Conservation (phyloP, 2,888 invertebrate genomes). For the Meteorus colon region DNA sequence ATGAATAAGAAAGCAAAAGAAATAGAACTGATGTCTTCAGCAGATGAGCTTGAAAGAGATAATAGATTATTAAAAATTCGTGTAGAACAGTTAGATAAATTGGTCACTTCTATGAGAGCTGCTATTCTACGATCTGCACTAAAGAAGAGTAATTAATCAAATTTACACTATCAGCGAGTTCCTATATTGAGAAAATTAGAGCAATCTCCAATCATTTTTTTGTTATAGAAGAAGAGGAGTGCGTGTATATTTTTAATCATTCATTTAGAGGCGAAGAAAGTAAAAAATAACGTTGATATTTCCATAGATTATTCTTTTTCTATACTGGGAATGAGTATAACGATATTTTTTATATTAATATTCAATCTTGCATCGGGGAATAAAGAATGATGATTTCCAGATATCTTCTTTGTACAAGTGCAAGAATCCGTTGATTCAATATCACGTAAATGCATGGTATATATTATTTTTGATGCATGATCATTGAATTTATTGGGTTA, state of each 20-base stretch:
- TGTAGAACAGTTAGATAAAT: conserved; percentile 81
- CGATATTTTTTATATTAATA: neutral
- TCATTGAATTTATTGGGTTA: neutral
- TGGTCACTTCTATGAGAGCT: conserved; percentile 80
- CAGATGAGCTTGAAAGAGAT: conserved; percentile 77
- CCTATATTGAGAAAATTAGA: too few relatives aligned
- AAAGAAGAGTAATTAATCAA: conserved; percentile 69
- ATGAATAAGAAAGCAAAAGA: conserved; percentile 81
- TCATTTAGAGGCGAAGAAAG: neutral
- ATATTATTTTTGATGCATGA: neutral
- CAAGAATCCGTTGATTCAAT: neutral
- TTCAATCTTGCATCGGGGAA: neutral
- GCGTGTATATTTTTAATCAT: neutral
- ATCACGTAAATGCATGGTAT: neutral
- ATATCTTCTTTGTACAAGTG: too few relatives aligned
- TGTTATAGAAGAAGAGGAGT: neutral
- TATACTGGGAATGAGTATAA: neutral
- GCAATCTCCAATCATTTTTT: neutral
- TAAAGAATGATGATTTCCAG: neutral
- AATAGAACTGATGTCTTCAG: conserved; percentile 75
- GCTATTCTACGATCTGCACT: conserved; percentile 80
- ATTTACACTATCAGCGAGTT: neutral
- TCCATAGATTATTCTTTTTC: neutral
- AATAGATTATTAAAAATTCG: conserved; percentile 80
- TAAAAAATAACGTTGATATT: neutral